Percentiles rank a stretch among this genome's conserved stretches.
phyloP scores from a whole-genome alignment of 2,113 vertebrate species.

The Zootoca vivipara region DNA sequence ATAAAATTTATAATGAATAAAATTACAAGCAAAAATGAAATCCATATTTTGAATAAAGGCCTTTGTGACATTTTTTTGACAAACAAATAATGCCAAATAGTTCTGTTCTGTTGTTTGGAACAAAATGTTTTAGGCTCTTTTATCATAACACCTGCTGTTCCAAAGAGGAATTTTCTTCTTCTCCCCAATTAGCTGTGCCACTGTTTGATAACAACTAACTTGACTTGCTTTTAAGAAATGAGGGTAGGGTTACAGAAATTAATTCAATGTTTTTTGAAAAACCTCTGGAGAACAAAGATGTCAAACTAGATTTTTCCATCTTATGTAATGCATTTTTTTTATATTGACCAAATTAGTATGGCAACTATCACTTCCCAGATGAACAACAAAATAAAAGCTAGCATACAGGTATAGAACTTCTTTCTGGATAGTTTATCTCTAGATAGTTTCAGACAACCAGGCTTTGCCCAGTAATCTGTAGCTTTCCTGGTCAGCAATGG shows the following conservation, averaged over 20 bases:
- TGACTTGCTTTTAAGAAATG: neutral
- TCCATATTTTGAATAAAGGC: too few relatives aligned
- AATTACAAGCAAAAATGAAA: too few relatives aligned
- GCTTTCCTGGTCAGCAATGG: too few relatives aligned
- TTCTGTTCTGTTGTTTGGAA: neutral
- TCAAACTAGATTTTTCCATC: neutral
- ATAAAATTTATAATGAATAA: neutral
- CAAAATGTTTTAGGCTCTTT: neutral
- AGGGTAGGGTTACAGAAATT: neutral
- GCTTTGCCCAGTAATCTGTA: too few relatives aligned
- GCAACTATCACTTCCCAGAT: neutral
- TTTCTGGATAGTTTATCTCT: too few relatives aligned
- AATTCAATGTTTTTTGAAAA: neutral
- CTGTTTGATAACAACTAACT: neutral
- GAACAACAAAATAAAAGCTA: too few relatives aligned
- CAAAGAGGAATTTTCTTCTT: neutral
- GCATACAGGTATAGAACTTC: too few relatives aligned
- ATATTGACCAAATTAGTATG: neutral
- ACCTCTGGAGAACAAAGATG: neutral
- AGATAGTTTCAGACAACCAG: too few relatives aligned
- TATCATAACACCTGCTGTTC: neutral
- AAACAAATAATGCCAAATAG: neutral
- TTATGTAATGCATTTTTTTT: neutral
- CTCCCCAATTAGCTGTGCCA: neutral
- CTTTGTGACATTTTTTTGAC: neutral